Conservation (phyloP, 23 tunicate genomes). For the Corella eumyota region DNA sequence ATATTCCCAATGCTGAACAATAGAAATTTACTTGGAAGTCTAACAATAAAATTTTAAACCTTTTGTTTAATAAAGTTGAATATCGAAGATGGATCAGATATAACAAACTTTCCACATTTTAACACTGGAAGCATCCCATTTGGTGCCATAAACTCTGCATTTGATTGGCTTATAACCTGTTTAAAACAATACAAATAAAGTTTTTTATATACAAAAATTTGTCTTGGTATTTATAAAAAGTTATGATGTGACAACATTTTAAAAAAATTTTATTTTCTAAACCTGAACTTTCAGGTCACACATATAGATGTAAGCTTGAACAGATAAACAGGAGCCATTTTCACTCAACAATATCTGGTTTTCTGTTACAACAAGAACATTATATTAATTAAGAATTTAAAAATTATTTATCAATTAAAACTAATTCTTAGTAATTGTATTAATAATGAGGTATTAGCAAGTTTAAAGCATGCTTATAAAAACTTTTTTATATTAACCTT, state of each 20-base stretch:
- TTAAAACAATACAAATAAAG: neutral
- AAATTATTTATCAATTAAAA: too few relatives aligned
- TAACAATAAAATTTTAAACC: too few relatives aligned
- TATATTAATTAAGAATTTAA: neutral
- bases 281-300: slow-evolving; percentile 49
- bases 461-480: too few relatives aligned
- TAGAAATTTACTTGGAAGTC: too few relatives aligned
- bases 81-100: slow-evolving; percentile 70
- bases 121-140: slow-evolving; percentile 64
- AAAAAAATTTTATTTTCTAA: neutral
- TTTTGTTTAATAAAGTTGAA: slow-evolving; percentile 48
- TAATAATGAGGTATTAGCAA: too few relatives aligned
- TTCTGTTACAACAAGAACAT: slow-evolving; percentile 5
- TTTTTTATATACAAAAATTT: neutral
- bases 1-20: too few relatives aligned
- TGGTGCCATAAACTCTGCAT: slow-evolving; percentile 77
- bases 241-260: neutral
- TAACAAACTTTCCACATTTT: slow-evolving; percentile 49
- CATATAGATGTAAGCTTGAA: slow-evolving; percentile 67
- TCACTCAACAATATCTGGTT: slow-evolving; percentile 48
- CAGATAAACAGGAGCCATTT: slow-evolving; percentile 49
- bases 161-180: slow-evolving; percentile 23
- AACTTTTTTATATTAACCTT: slow-evolving; percentile 28
- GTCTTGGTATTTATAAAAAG: neutral
- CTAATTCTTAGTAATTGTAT: too few relatives aligned